phyloP scores from a whole-genome alignment of 2,797 vertebrate species.

The Eurystomus glaucurus region DNA sequence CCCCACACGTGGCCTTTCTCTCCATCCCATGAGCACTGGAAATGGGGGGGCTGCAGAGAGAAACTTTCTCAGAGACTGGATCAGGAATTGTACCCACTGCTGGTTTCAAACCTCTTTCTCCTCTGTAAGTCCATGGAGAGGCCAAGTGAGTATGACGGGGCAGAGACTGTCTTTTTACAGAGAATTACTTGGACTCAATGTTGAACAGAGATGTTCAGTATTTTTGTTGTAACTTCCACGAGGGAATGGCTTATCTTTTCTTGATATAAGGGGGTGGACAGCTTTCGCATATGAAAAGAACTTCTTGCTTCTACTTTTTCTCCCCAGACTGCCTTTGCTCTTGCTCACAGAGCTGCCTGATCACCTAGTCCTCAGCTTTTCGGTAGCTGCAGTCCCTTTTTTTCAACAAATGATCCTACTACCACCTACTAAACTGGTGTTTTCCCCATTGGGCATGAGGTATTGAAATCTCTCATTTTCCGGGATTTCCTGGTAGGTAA shows the following conservation, averaged over 20 bases:
- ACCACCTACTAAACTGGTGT: not conserved
- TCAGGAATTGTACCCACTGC: not conserved
- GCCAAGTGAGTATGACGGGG: not conserved
- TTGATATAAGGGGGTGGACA: slow-evolving; percentile 58
- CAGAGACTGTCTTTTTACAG: not conserved
- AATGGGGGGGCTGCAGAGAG: not conserved
- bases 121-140: not conserved
- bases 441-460: not conserved
- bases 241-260: slow-evolving; percentile 30
- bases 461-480: fast-evolving
- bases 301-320: slow-evolving; percentile 24
- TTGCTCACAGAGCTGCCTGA: not conserved
- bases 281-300: slow-evolving; percentile 49
- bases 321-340: slow-evolving; percentile 1
- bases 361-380: not conserved
- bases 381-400: not conserved
- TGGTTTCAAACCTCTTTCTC: not conserved
- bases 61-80: not conserved
- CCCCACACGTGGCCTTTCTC: not conserved
- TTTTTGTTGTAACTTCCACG: not conserved
- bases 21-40: not conserved
- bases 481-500: not conserved
- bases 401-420: not conserved
- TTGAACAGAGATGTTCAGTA: not conserved
- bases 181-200: not conserved